A percentile compares a stretch with the other conserved stretches of the same genome.
Conservation (phyloP, 2,888 invertebrate genomes). For the Xestia sexstrigata region DNA sequence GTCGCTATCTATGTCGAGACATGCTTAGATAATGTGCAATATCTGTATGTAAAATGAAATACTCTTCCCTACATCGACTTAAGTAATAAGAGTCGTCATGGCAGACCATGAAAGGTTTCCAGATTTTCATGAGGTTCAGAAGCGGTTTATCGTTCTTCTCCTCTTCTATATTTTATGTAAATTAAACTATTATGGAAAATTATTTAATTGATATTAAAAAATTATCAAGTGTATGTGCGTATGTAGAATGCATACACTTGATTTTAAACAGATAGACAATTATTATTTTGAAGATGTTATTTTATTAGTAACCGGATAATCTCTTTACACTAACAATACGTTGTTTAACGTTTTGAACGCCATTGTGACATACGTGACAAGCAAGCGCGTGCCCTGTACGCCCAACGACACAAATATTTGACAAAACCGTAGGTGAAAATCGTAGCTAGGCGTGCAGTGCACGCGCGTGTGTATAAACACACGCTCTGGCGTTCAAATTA, state of each 20-base stretch:
- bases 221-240: too few species aligned
- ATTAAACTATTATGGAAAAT: background rate
- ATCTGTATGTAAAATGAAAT: background rate
- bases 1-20: too few species aligned
- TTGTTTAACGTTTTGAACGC: background rate
- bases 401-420: too few species aligned
- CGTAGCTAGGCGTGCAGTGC: too few species aligned
- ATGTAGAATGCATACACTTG: background rate
- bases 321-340: background rate
- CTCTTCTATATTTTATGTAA: background rate
- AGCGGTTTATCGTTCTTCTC: background rate
- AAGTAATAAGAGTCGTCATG: background rate
- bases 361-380: too few species aligned
- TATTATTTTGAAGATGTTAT: background rate
- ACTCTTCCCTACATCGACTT: too few species aligned
- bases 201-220: too few species aligned
- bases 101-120: background rate
- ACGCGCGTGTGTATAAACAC: too few species aligned
- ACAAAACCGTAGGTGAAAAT: too few species aligned
- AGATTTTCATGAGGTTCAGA: background rate
- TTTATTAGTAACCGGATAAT: too few species aligned
- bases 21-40: background rate
- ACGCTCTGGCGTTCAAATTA: too few species aligned
- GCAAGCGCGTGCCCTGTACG: too few species aligned
- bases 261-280: constrained; percentile 6